A percentile compares a stretch with the other conserved stretches of the same genome.
phyloP scores from a whole-genome alignment of 2,888 invertebrate genomes.

The Tipula unca region DNA sequence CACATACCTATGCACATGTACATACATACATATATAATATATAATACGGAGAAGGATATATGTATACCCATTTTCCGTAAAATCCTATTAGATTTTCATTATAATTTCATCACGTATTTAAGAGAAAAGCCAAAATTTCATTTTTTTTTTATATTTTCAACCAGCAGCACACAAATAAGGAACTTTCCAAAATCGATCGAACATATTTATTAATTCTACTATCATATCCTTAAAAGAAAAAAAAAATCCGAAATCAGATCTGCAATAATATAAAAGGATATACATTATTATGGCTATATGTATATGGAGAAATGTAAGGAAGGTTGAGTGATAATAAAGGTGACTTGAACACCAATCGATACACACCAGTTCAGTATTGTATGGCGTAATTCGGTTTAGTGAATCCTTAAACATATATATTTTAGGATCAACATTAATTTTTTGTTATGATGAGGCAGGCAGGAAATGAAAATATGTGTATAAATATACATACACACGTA shows the following conservation, averaged over 20 bases:
- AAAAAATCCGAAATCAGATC: neutral
- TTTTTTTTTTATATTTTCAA: neutral
- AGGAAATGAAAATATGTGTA: neutral
- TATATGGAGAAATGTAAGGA: neutral
- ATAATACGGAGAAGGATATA: neutral
- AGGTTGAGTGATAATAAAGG: neutral
- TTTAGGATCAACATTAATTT: neutral
- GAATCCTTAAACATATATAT: neutral
- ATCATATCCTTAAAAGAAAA: neutral
- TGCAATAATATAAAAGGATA: neutral
- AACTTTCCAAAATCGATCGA: neutral
- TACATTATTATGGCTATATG: too few relatives aligned
- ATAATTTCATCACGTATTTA: slow-evolving; percentile 8
- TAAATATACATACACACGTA: too few relatives aligned
- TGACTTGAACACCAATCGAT: neutral
- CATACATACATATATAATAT: neutral
- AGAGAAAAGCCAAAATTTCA: neutral
- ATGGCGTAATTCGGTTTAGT: neutral
- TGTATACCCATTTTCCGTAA: neutral
- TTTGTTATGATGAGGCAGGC: neutral
- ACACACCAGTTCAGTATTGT: neutral
- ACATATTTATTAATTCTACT: neutral
- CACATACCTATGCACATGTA: neutral
- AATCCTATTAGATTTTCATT: neutral
- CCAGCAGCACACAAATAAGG: neutral